Conservation (phyloP, 2,888 invertebrate genomes). For the Tetropium fuscum region DNA sequence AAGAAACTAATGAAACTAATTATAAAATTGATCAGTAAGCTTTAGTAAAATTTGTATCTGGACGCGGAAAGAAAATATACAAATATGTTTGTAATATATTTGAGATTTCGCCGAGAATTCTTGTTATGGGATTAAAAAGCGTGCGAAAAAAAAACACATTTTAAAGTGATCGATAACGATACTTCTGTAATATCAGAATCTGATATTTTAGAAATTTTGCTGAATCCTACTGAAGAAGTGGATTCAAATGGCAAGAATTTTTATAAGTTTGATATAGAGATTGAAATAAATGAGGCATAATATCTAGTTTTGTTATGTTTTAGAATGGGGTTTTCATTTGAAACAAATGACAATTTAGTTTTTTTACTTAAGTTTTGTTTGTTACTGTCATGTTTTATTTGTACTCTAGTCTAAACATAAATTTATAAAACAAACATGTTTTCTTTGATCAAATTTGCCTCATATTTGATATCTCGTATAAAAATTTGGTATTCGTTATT, state of each 20-base stretch:
- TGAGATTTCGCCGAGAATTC: background rate
- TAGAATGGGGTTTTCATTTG: background rate
- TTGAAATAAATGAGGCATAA: constrained; percentile 3
- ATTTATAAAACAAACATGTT: constrained; percentile 2
- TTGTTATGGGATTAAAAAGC: constrained; percentile 1
- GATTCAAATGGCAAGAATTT: constrained; percentile 2
- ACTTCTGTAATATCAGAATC: background rate
- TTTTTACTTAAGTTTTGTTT: background rate
- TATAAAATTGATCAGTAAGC: background rate
- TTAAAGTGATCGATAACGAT: background rate
- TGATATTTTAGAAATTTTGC: constrained; percentile 2
- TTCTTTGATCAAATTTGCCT: background rate
- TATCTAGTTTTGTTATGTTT: background rate
- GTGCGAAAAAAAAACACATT: background rate
- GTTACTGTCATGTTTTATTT: constrained; percentile 1
- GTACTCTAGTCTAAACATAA: background rate
- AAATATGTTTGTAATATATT: background rate
- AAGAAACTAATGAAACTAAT: background rate
- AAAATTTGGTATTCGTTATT: background rate
- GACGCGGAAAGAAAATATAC: background rate
- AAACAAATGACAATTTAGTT: background rate
- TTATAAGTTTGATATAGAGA: constrained; percentile 1
- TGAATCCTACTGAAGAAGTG: constrained; percentile 1
- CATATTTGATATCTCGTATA: background rate
- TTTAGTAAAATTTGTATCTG: constrained; percentile 3